Conservation (phyloP, 1,140 invertebrate species). For the Acromyrmex charruanus region DNA sequence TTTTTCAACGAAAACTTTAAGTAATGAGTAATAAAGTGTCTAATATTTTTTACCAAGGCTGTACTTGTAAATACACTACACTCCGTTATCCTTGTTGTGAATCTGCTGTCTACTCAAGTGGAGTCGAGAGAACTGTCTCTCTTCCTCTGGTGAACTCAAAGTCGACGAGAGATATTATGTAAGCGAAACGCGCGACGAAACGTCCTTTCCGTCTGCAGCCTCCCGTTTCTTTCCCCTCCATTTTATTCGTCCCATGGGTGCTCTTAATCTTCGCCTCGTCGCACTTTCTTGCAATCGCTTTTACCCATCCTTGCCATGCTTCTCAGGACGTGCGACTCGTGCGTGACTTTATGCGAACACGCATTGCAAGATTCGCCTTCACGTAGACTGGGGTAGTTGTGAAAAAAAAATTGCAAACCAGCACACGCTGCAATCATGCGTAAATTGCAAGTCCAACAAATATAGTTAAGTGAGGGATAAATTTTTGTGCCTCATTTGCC, state of each 20-base stretch:
- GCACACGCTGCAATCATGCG: neutral
- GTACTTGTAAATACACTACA: conserved; percentile 20
- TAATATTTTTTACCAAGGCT: too few species aligned
- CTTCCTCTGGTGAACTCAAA: conserved; percentile 13
- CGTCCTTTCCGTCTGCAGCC: conserved; percentile 10
- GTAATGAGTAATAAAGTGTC: too few species aligned
- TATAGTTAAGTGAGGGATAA: conserved; percentile 30
- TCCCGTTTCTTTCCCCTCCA: conserved; percentile 21
- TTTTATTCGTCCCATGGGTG: conserved; percentile 49
- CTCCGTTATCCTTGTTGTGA: conserved; percentile 24
- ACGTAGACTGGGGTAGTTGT: neutral
- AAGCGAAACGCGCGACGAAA: conserved; percentile 57
- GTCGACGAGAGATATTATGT: conserved; percentile 46
- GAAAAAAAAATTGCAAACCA: conserved; percentile 6
- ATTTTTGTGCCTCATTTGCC: conserved; percentile 19
- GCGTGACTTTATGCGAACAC: conserved; percentile 29
- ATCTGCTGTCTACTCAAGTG: conserved; percentile 29
- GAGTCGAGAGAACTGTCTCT: conserved; percentile 1
- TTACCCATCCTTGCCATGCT: conserved; percentile 36
- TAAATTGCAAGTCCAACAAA: conserved; percentile 45
- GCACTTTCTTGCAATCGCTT: conserved; percentile 37
- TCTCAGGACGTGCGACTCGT: neutral
- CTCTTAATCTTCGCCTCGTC: conserved; percentile 53
- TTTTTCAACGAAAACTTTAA: too few species aligned
- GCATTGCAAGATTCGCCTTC: neutral